These are phyloP conservation scores for Cenopis cana DNA, from an alignment of 2,888 invertebrate genomes.

Conservation along the genomic window DNA sequence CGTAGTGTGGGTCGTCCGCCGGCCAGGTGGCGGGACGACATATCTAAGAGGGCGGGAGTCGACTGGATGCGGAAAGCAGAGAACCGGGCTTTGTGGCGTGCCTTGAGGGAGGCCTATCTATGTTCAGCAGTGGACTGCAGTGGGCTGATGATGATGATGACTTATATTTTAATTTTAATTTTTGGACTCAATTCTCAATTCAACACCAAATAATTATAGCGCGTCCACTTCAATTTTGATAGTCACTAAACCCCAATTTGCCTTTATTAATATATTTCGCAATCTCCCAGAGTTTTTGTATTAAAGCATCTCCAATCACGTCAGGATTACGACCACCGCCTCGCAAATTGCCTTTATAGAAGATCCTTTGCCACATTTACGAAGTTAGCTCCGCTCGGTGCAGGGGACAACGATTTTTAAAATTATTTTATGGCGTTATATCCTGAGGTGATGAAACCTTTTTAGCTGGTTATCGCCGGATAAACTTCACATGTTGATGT, in stretches of 20 bases:
- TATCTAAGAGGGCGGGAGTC: too few species aligned
- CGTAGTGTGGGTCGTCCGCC: too few species aligned
- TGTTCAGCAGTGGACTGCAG: too few species aligned
- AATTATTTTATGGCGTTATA: constrained; percentile 17
- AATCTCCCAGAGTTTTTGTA: constrained; percentile 21
- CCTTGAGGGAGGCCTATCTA: too few species aligned
- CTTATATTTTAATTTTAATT: too few species aligned
- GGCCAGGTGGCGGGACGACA: too few species aligned
- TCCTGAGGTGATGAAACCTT: constrained; percentile 11
- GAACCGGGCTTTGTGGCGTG: too few species aligned
- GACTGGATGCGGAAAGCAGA: too few species aligned
- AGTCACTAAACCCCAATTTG: neutral
- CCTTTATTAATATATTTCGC: constrained; percentile 5
- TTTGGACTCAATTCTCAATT: too few species aligned
- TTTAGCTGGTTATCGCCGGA: constrained; percentile 1
- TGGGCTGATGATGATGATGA: too few species aligned
- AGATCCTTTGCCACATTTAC: constrained; percentile 34
- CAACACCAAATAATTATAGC: too few species aligned
- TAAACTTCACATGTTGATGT: neutral
- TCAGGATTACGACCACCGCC: constrained; percentile 8
- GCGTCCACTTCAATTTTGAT: neutral
- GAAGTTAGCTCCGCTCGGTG: constrained; percentile 23
- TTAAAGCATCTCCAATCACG: constrained; percentile 33
- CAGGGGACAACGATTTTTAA: constrained; percentile 25
- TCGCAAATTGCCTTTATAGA: constrained; percentile 29